These are phyloP conservation scores for Asobara japonica DNA, from an alignment of 1,140 invertebrate species.

Conservation along the genomic window DNA sequence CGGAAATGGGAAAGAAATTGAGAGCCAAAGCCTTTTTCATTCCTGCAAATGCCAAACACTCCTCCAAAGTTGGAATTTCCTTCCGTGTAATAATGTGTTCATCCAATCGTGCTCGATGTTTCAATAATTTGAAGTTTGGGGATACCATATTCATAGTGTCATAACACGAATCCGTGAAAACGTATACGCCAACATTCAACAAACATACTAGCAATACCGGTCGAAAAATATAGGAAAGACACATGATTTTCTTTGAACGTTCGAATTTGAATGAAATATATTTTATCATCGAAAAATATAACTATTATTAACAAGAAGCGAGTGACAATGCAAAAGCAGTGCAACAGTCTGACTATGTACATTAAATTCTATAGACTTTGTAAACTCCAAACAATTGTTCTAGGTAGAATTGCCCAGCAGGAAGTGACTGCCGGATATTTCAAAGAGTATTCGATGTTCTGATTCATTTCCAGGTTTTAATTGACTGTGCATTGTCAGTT, in stretches of 20 bases:
- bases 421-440: background rate
- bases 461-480: background rate
- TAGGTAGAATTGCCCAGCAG: background rate
- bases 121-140: constrained; percentile 51
- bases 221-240: constrained; percentile 23
- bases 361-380: background rate
- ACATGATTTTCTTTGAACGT: constrained; percentile 9
- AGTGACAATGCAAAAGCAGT: background rate
- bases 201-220: constrained; percentile 12
- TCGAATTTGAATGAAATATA: background rate
- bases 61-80: constrained; percentile 49
- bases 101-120: constrained; percentile 49
- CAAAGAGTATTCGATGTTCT: background rate
- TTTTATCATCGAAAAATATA: background rate
- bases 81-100: constrained; percentile 49
- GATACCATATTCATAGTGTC: constrained; percentile 37
- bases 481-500: background rate
- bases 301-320: background rate
- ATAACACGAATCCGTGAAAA: constrained; percentile 40
- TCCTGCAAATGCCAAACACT: constrained; percentile 69
- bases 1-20: constrained; percentile 67
- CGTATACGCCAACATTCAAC: constrained; percentile 7
- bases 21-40: constrained; percentile 72
- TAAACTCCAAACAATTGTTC: background rate
- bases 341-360: background rate